A percentile compares a stretch with the other conserved stretches of the same genome.
Conservation (phyloP, 2,797 vertebrate genomes). For the Myotis daubentonii region DNA sequence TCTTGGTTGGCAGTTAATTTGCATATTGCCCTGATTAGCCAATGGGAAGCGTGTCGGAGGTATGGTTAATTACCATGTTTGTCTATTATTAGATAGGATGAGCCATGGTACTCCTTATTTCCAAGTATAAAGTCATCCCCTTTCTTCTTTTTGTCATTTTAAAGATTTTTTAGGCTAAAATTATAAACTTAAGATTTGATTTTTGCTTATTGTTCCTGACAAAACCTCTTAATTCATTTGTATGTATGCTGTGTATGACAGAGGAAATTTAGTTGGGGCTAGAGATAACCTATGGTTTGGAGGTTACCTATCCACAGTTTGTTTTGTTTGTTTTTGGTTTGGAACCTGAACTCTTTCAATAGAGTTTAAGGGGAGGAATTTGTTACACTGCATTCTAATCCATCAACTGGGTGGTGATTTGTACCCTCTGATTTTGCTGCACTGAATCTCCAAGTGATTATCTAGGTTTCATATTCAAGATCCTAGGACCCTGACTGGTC, state of each 20-base stretch:
- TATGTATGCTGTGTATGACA: not conserved
- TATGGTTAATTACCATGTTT: too few species aligned
- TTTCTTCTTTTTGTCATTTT: not conserved
- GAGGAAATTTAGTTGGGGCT: not conserved
- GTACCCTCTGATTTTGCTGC: not conserved
- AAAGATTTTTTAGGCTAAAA: not conserved
- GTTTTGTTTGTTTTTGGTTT: slow-evolving; percentile 20
- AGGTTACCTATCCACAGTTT: not conserved
- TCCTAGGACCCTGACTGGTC: not conserved
- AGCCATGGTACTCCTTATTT: not conserved
- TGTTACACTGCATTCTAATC: not conserved
- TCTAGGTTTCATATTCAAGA: not conserved
- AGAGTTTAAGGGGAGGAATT: not conserved
- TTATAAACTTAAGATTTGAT: not conserved
- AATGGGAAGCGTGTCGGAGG: too few species aligned
- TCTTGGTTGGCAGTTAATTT: too few species aligned
- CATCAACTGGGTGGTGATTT: too few species aligned
- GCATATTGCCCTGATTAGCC: too few species aligned
- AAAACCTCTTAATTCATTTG: not conserved
- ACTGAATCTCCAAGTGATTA: not conserved
- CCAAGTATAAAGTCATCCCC: not conserved
- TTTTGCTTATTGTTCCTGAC: not conserved
- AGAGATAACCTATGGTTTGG: not conserved
- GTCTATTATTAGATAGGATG: not conserved
- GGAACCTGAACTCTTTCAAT: not conserved